These are phyloP conservation scores for Drusus annulatus DNA, from an alignment of 1,140 invertebrate genomes.

Conservation along the genomic window DNA sequence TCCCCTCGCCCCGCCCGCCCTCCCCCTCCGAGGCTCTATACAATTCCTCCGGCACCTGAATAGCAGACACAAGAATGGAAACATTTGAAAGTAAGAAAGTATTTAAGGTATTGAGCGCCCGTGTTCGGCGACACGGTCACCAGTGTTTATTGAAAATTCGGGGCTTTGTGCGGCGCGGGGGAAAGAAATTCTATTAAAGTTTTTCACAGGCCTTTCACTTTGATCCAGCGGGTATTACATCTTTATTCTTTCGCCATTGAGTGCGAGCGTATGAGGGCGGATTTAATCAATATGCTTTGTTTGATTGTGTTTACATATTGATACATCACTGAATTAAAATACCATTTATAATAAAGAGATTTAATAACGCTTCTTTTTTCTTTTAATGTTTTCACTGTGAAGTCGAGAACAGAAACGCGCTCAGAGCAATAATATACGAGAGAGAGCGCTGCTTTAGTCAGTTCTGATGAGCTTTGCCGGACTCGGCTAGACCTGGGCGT, in stretches of 20 bases:
- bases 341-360: too few species aligned
- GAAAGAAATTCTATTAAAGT: slow-evolving; percentile 56
- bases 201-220: slow-evolving; percentile 50
- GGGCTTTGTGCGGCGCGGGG: slow-evolving; percentile 50
- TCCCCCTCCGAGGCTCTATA: not conserved
- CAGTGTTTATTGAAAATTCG: slow-evolving; percentile 59
- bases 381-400: too few species aligned
- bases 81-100: slow-evolving; percentile 59
- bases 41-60: slow-evolving; percentile 50
- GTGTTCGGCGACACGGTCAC: slow-evolving; percentile 49
- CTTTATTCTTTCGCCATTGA: slow-evolving; percentile 15
- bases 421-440: too few species aligned
- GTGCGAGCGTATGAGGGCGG: not conserved
- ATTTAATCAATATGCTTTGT: not conserved
- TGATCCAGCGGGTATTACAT: slow-evolving; percentile 40
- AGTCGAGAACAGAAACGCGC: too few species aligned
- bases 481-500: too few species aligned
- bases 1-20: slow-evolving; percentile 34
- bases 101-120: slow-evolving; percentile 58
- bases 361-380: too few species aligned
- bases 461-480: too few species aligned
- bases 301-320: not conserved
- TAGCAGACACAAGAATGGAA: slow-evolving; percentile 58
- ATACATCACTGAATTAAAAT: too few species aligned
- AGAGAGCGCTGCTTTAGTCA: too few species aligned